Percentiles rank a stretch among this genome's conserved stretches.
Evolutionary conservation across 2,113 vertebrate species (phyloP).

Genomic region (Hucho hucho): DNA sequence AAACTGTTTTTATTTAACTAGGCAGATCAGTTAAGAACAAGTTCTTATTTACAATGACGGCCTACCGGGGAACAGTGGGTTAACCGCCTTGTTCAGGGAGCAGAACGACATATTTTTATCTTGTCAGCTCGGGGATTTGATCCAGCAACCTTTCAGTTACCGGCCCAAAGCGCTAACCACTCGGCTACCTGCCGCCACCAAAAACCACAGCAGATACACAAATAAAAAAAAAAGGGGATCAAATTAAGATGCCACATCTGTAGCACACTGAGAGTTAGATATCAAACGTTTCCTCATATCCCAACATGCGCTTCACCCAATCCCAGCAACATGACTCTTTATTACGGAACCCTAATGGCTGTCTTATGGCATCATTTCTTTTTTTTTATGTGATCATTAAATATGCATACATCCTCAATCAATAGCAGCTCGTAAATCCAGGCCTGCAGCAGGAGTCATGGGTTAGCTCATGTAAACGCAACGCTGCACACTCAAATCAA

Average conservation of each 20-base stretch:
- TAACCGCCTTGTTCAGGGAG: too few relatives aligned
- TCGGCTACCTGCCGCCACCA: too few relatives aligned
- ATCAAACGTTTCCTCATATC: neutral
- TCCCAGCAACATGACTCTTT: neutral
- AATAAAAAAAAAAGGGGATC: too few relatives aligned
- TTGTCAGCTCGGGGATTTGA: too few relatives aligned
- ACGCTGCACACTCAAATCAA: neutral
- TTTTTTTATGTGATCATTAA: neutral
- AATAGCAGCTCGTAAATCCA: neutral
- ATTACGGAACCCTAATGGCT: neutral
- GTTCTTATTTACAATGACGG: too few relatives aligned
- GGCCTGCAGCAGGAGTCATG: neutral
- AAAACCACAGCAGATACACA: too few relatives aligned
- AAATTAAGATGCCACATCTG: too few relatives aligned
- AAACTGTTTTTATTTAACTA: rapidly evolving
- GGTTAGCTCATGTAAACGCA: neutral
- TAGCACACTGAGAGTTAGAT: neutral
- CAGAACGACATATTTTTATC: too few relatives aligned
- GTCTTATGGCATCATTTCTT: neutral
- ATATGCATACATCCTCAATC: neutral
- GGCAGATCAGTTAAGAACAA: too few relatives aligned
- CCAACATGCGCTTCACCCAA: neutral
- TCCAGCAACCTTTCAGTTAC: too few relatives aligned
- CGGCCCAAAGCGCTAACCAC: too few relatives aligned
- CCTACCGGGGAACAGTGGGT: too few relatives aligned